Evolutionary conservation across 2,797 vertebrate genomes (phyloP).

Genomic region (Siniperca scherzeri): DNA sequence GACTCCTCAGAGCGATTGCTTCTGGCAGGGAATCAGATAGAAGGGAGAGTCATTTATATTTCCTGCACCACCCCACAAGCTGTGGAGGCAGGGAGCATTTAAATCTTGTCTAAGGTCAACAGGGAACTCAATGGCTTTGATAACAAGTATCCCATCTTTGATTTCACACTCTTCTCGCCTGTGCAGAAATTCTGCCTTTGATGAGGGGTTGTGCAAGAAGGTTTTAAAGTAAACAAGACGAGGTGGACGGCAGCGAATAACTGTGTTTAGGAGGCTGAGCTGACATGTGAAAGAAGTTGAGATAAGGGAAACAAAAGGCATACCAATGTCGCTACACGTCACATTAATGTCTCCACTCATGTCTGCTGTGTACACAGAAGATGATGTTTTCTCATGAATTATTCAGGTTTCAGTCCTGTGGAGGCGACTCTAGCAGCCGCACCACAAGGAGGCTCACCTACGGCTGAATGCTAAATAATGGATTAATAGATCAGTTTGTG

Average conservation of each 20-base stretch:
- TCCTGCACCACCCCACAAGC: slow-evolving; percentile 62
- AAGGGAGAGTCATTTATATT: slow-evolving; percentile 68
- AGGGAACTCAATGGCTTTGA: slow-evolving; percentile 70
- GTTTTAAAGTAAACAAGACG: slow-evolving; percentile 47
- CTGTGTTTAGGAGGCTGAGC: slow-evolving; percentile 31
- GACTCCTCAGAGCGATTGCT: slow-evolving; percentile 69
- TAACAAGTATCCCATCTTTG: slow-evolving; percentile 70
- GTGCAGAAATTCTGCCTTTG: slow-evolving; percentile 57
- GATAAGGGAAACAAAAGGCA: slow-evolving; percentile 42
- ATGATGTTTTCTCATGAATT: slow-evolving; percentile 67
- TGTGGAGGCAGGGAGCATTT: slow-evolving; percentile 69
- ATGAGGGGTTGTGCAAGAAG: slow-evolving; percentile 29
- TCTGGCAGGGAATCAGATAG: slow-evolving; percentile 77
- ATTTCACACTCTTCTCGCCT: slow-evolving; percentile 55
- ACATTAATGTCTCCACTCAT: slow-evolving; percentile 39
- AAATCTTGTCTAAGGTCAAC: slow-evolving; percentile 74
- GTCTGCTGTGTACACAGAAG: slow-evolving; percentile 41
- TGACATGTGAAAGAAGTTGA: slow-evolving; percentile 38
- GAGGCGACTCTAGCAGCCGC: slow-evolving; percentile 37
- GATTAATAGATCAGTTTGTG: slow-evolving; percentile 43
- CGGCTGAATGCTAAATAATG: slow-evolving; percentile 52
- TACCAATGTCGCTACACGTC: slow-evolving; percentile 3
- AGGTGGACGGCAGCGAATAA: slow-evolving; percentile 5
- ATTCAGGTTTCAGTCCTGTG: slow-evolving; percentile 62
- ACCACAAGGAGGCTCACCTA: slow-evolving; percentile 40